Evolutionary conservation across 2,113 vertebrate species (phyloP).

Genomic region (Chrysochloris asiatica): DNA sequence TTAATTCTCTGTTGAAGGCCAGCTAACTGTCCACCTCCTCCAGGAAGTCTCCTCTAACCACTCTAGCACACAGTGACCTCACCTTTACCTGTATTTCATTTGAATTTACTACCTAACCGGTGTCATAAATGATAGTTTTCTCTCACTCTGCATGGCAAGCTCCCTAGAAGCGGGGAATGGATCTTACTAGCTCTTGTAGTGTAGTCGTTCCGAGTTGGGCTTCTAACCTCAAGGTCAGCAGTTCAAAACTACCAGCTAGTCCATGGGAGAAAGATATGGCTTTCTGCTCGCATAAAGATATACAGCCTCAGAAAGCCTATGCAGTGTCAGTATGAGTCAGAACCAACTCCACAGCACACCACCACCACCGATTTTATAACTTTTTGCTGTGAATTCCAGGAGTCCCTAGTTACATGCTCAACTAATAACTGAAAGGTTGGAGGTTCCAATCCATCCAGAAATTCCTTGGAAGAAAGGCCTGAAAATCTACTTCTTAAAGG

Average conservation of each 20-base stretch:
- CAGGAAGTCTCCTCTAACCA: background rate
- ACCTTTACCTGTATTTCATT: background rate
- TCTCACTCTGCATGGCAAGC: background rate
- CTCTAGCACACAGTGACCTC: background rate
- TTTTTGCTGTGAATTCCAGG: background rate
- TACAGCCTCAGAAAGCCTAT: too few relatives aligned
- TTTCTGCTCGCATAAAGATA: too few relatives aligned
- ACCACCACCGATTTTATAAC: too few relatives aligned
- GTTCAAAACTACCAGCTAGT: too few relatives aligned
- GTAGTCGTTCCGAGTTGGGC: too few relatives aligned
- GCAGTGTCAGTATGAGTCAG: too few relatives aligned
- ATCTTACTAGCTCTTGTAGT: background rate
- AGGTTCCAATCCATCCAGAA: background rate
- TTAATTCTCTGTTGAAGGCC: background rate
- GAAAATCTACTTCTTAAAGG: background rate
- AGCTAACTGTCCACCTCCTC: background rate
- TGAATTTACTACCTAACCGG: background rate
- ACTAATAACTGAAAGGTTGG: background rate
- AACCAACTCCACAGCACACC: too few relatives aligned
- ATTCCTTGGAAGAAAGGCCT: background rate
- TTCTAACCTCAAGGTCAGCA: too few relatives aligned
- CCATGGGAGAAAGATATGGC: too few relatives aligned
- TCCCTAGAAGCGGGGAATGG: background rate
- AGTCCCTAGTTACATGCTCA: background rate
- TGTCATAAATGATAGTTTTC: background rate